Evolutionary conservation across 2,113 vertebrate genomes (phyloP).

Genomic region (Physeter macrocephalus): DNA sequence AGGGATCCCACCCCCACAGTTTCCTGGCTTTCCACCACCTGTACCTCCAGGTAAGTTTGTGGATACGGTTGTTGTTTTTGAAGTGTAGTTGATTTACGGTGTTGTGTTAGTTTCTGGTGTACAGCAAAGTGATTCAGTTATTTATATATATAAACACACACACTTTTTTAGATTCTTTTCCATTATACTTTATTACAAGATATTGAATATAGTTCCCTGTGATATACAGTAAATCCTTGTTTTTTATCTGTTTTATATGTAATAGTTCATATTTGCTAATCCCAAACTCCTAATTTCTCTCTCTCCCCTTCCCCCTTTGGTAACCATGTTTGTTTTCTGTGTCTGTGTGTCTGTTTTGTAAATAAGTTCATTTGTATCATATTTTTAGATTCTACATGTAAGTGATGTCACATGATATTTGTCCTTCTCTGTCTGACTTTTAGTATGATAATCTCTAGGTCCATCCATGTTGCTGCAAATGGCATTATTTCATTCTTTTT

Average conservation of each 20-base stretch:
- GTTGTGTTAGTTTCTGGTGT: background rate
- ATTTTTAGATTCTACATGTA: background rate
- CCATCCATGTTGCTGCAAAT: background rate
- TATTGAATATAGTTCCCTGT: background rate
- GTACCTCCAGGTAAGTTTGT: conserved; percentile 88
- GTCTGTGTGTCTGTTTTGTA: background rate
- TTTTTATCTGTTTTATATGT: background rate
- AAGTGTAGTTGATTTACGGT: background rate
- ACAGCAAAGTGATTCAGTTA: background rate
- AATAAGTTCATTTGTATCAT: background rate
- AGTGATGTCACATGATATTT: no score
- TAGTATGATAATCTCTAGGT: background rate
- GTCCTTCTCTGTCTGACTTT: background rate
- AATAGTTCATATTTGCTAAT: background rate
- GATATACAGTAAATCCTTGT: background rate
- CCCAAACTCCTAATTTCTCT: background rate
- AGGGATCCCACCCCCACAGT: conserved; percentile 95
- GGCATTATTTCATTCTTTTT: background rate
- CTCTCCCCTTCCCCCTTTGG: background rate
- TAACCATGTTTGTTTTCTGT: background rate
- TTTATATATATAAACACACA: background rate
- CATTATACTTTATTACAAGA: background rate
- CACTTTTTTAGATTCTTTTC: background rate
- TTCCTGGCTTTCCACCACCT: conserved; percentile 93
- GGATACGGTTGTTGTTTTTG: background rate